Conservation (phyloP, 1,140 invertebrate genomes). For the Pinna nobilis region DNA sequence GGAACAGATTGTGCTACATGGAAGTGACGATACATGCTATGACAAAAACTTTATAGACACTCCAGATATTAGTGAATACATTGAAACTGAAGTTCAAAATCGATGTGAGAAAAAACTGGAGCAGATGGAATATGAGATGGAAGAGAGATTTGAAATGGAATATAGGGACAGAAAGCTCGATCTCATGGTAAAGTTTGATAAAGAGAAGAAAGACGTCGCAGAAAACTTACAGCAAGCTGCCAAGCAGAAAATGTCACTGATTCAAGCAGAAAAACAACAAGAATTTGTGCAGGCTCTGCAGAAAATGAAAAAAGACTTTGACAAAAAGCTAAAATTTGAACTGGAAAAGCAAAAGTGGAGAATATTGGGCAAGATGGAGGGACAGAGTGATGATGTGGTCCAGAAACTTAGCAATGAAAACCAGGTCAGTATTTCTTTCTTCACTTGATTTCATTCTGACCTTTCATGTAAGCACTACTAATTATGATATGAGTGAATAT, state of each 20-base stretch:
- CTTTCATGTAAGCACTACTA: neutral
- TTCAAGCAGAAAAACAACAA: conserved; percentile 58
- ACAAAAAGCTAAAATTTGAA: conserved; percentile 5
- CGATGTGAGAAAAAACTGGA: conserved; percentile 30
- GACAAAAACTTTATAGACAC: neutral
- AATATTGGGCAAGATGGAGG: conserved; percentile 5
- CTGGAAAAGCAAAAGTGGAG: conserved; percentile 22
- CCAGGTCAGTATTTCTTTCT: conserved; percentile 48
- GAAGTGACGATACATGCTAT: neutral
- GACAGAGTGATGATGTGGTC: conserved; percentile 42
- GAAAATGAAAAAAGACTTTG: conserved; percentile 56
- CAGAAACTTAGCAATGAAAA: conserved; percentile 60
- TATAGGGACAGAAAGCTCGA: conserved; percentile 43
- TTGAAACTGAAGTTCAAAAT: neutral
- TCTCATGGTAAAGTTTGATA: conserved; percentile 41
- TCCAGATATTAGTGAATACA: neutral
- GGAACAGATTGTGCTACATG: too few relatives aligned
- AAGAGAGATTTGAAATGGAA: conserved; percentile 47
- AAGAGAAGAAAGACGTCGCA: conserved; percentile 46
- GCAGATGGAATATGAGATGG: conserved; percentile 50
- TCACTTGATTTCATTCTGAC: neutral
- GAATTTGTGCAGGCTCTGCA: conserved; percentile 64
- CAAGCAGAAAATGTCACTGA: conserved; percentile 51
- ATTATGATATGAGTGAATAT: neutral
- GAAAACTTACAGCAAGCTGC: conserved; percentile 54